Base-by-base conservation (phyloP, 1,140 invertebrate genomes). In the Meloidogyne floridensis region DNA sequence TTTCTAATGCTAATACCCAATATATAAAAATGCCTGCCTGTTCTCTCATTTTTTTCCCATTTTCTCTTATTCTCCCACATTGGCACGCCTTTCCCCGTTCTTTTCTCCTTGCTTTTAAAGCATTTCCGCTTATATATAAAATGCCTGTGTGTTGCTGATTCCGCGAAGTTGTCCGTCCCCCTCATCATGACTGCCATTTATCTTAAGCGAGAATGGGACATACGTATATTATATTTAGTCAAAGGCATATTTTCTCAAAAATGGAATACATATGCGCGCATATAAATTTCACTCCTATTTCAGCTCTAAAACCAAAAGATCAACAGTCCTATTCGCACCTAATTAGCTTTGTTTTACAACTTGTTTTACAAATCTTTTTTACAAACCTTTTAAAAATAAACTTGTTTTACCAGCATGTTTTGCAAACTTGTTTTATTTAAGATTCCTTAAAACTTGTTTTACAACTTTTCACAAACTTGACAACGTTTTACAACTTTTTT, bases 61-160 rank as follows among this genome's bases (percentile, higher is more conserved):
- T 18, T 32, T n/a, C n/a, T 65, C 15, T 59, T 65, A n/a, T 65
- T 65, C 59, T 65, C 59, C 59, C 59, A 65, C 59, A 5, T 65
- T 65, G 59, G 59, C 59, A 65, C 59, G 59, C 59, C 59, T 65
- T 65, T 65, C 47, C 32, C 59, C 59, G 59, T 65, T 65, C 59
- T 65, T 18, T 65, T 65, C n/a, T n/a, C 15, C 10, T 65, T 65
- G 32, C 32, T 32, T 65, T 18, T 65, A n/a, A 65, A 65, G 59
- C 15, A 65, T 18, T 65, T 65, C 59, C 59, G 15, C 15, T 18
- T 65, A 15, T 59, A 47, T 47, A 47, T 59, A n/a, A 65, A 65
- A 65, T 65, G 59, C 59, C 32, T 32, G 32, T 47, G 47, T 47
- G 59, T 65, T 65, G 59, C 10, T 65, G 59, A 65, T 65, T 65